These are phyloP conservation scores for Pedionomus torquatus DNA, from an alignment of 2,113 vertebrate species.

Conservation along the genomic window DNA sequence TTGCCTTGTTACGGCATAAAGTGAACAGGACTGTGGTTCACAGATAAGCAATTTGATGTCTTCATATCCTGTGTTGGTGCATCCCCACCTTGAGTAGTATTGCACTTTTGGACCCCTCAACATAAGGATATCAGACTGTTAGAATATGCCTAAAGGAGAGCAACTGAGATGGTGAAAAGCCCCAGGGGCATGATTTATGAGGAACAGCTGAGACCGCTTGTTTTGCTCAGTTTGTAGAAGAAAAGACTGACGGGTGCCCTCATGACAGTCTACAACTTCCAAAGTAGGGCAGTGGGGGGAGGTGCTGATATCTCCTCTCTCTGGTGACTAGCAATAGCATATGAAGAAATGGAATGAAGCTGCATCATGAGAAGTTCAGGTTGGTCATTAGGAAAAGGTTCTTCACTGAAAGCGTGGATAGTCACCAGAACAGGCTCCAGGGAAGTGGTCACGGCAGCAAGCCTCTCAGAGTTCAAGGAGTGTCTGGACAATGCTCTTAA, in stretches of 20 bases:
- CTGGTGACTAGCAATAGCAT: not conserved
- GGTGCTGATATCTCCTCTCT: not conserved
- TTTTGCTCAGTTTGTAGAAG: not conserved
- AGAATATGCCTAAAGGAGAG: not conserved
- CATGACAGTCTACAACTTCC: not conserved
- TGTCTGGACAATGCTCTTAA: rapidly evolving
- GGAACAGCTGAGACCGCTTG: not conserved
- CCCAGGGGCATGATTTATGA: not conserved
- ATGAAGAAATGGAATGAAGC: not conserved
- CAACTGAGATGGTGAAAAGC: not conserved
- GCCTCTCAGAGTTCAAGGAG: not conserved
- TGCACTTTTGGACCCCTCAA: not conserved
- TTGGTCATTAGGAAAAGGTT: not conserved
- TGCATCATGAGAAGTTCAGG: not conserved
- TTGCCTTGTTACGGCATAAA: not conserved
- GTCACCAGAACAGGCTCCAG: not conserved
- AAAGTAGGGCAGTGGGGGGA: rapidly evolving
- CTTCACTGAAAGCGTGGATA: not conserved
- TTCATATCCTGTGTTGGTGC: not conserved
- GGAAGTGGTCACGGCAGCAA: not conserved
- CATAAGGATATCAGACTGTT: not conserved
- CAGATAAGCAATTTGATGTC: not conserved
- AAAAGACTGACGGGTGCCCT: not conserved
- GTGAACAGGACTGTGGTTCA: not conserved
- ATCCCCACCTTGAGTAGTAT: not conserved